Base-by-base conservation (phyloP, 2,888 invertebrate genomes). In the Cinara cedri region DNA sequence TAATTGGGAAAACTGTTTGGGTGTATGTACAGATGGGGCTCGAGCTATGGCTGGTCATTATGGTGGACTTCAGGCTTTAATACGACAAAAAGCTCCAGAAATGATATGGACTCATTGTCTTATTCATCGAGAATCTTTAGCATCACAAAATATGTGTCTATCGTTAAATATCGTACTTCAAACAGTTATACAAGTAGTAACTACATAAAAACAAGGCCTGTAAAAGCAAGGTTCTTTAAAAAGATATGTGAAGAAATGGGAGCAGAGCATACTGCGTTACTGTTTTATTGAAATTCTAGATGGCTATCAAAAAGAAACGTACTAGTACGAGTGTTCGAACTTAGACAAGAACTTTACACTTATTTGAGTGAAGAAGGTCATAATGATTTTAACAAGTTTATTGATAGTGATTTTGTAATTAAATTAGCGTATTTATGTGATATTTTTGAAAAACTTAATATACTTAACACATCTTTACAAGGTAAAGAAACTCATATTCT, bases 261-360 rank as follows among this genome's bases (percentile, higher is more conserved):
- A 9, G n/a, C 54, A 54, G 54, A 54, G n/a, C 54, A 54, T 54
- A 54, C 54, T n/a, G n/a, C 54, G 54, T 54, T 54, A n/a, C n/a
- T 9, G n/a, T 9, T 54, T 54, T 54, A 54, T n/a, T n/a, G 19
- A 44, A 63, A 63, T 63, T 63, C 42, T 63, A 63, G 42, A 63
- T n/a, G 63, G 19, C 44, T 63, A 44, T 63, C 21, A 55, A 57
- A 57, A 1, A 6, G 24, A 13, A 24, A 57, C 24, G 24, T 57
- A 57, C 26, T 57, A 46, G 2, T 46, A 65, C 14, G 65, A 65
- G 65, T 65, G 9, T 65, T 65, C 16, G 46, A 65, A 65, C 46
- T 65, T 21, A 46, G 44, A 46, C 65, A 65, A 65, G 65, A 65
- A 65, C 44, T 46, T 65, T 44, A 65, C 44, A 14, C 65, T 21